Evolutionary conservation across 2,113 vertebrate species (phyloP).

Genomic region (Antechinus flavipes): DNA sequence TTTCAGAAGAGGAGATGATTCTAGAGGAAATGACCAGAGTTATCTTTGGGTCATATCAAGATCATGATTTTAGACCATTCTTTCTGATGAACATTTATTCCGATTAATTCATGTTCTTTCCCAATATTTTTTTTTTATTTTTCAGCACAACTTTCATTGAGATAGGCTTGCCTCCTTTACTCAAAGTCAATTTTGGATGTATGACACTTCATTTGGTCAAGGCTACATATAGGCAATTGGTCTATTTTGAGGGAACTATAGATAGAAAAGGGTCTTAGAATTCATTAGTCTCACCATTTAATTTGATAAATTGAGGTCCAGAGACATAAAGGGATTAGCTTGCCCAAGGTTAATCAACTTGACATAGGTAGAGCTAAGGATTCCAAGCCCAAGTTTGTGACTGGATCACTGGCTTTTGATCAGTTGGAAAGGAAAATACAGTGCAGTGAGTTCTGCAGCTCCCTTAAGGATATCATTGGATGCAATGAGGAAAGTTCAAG

Average conservation of each 20-base stretch:
- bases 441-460: background rate
- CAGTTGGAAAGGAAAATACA: background rate
- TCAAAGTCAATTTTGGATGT: background rate
- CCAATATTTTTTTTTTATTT: background rate
- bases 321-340: background rate
- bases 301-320: background rate
- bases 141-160: background rate
- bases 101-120: background rate
- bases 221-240: background rate
- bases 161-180: background rate
- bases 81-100: background rate
- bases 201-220: background rate
- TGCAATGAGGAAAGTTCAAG: background rate
- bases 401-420: background rate
- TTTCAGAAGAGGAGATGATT: background rate
- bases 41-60: background rate
- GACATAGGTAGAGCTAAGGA: background rate
- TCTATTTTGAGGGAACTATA: background rate
- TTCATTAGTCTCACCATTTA: background rate
- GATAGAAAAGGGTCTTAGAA: background rate
- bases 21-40: background rate
- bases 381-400: background rate
- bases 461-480: background rate
- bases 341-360: background rate
- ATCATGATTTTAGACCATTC: background rate